Evolutionary conservation across 2,113 vertebrate species (phyloP), one percentile per base, ranked within the genome.

Genomic region (Engraulis encrasicolus): DNA sequence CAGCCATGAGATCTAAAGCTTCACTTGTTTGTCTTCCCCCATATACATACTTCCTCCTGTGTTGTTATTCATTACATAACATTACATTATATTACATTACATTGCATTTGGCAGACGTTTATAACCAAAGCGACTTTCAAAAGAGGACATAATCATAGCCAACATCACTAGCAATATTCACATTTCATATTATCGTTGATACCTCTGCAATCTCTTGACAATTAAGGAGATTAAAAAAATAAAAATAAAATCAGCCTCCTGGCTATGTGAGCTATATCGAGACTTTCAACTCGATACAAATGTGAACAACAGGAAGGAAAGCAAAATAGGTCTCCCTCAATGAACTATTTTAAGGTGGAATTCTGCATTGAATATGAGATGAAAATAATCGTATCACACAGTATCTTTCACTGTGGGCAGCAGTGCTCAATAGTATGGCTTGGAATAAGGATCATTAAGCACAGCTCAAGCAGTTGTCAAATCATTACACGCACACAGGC

Each of bases 1-100:
- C n/a, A n/a, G n/a, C n/a, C n/a, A n/a, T n/a, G n/a, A n/a, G 48
- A 85, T 84, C 78, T 81, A 86, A n/a, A 81, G 78, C 36, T 40
- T 45, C 18, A 15, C 45, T 74, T 85, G 49, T 81, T 84, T 85
- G 54, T 49, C 78, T 81, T 88, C 61, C 45, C 79, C 58, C 49
- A 82, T 78, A n/a, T n/a, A n/a, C n/a, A n/a, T n/a, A n/a, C n/a
- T 83, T 61, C 79, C 79, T 37, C 81, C 58, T 19, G 50, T 85
- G 31, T 19, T 83, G 74, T 88, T n/a, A n/a, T n/a, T n/a, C n/a
- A n/a, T n/a, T n/a, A n/a, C n/a, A n/a, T n/a, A n/a, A n/a, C n/a
- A n/a, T n/a, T n/a, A n/a, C n/a, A n/a, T n/a, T n/a, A n/a, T n/a
- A n/a, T n/a, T n/a, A n/a, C n/a, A n/a, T n/a, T n/a, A n/a, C n/a